Conservation (phyloP, 1,140 invertebrate species). For the Drosophila tsacasi region DNA sequence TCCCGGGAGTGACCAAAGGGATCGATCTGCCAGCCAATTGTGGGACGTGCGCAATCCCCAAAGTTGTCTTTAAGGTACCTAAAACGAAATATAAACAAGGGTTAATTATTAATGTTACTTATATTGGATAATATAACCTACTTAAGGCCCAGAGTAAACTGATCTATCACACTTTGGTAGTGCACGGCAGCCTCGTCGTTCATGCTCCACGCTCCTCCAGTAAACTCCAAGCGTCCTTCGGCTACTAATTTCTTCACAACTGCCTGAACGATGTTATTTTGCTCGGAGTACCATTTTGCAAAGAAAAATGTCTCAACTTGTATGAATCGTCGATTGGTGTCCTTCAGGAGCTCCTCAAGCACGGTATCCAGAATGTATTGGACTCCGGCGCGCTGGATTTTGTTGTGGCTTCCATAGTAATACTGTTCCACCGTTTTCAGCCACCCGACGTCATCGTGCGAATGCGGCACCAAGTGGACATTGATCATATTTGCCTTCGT, state of each 20-base stretch:
- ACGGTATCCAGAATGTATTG: slow-evolving; percentile 97
- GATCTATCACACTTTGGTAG: slow-evolving; percentile 97
- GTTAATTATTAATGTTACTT: background rate
- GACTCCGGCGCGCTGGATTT: slow-evolving; percentile 92
- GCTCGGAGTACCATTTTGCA: slow-evolving; percentile 95
- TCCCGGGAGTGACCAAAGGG: slow-evolving; percentile 96
- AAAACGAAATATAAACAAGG: background rate
- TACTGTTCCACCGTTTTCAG: slow-evolving; percentile 97
- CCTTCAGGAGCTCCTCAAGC: slow-evolving; percentile 90
- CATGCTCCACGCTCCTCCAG: slow-evolving; percentile 95
- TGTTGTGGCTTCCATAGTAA: slow-evolving; percentile 91
- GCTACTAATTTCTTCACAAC: slow-evolving; percentile 88
- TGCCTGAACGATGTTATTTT: slow-evolving; percentile 87
- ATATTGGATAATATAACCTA: slow-evolving; percentile 74
- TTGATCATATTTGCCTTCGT: slow-evolving; percentile 88
- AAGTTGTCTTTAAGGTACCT: slow-evolving; percentile 91
- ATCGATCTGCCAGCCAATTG: slow-evolving; percentile 96
- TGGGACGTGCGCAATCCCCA: slow-evolving; percentile 92
- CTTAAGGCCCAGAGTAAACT: slow-evolving; percentile 93
- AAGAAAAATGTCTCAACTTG: slow-evolving; percentile 95
- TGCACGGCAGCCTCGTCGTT: slow-evolving; percentile 97
- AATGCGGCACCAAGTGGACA: slow-evolving; percentile 93
- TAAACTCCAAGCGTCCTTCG: slow-evolving; percentile 94
- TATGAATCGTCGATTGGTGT: slow-evolving; percentile 90
- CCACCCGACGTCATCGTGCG: slow-evolving; percentile 97